Evolutionary conservation across 2,113 vertebrate species (phyloP).

Genomic region (Dermatemys mawii): DNA sequence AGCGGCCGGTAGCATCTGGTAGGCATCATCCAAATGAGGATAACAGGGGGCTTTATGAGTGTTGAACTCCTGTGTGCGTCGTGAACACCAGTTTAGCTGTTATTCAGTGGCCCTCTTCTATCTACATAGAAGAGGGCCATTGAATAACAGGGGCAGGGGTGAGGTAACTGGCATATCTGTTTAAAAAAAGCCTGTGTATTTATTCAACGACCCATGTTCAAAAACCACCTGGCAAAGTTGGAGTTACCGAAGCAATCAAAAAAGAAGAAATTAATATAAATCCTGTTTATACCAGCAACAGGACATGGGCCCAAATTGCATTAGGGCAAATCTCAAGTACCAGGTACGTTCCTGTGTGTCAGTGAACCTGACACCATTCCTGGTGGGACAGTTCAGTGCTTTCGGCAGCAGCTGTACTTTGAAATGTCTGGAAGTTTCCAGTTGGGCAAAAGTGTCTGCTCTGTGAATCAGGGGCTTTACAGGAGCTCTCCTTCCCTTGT

Average conservation of each 20-base stretch:
- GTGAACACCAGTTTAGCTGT: too few species aligned
- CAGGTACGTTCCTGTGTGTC: fast-evolving
- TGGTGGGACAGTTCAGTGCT: not conserved
- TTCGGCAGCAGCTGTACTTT: not conserved
- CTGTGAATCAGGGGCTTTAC: not conserved
- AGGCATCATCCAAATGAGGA: not conserved
- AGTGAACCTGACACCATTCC: not conserved
- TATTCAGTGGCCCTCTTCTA: too few species aligned
- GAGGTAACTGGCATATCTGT: not conserved
- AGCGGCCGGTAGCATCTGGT: fast-evolving
- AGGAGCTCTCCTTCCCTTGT: not conserved
- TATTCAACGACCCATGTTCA: not conserved
- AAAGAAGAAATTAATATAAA: not conserved
- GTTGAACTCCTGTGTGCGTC: not conserved
- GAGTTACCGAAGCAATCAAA: not conserved
- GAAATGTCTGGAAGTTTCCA: fast-evolving
- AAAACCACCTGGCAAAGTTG: fast-evolving
- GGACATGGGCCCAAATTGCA: not conserved
- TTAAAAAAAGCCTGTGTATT: fast-evolving
- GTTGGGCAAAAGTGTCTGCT: not conserved
- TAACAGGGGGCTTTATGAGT: not conserved
- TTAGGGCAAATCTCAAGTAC: not conserved
- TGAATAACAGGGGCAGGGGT: not conserved
- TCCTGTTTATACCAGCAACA: not conserved
- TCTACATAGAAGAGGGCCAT: too few species aligned